Evolutionary conservation across 2,888 invertebrate species (phyloP).

Genomic region (Leucoma salicis): DNA sequence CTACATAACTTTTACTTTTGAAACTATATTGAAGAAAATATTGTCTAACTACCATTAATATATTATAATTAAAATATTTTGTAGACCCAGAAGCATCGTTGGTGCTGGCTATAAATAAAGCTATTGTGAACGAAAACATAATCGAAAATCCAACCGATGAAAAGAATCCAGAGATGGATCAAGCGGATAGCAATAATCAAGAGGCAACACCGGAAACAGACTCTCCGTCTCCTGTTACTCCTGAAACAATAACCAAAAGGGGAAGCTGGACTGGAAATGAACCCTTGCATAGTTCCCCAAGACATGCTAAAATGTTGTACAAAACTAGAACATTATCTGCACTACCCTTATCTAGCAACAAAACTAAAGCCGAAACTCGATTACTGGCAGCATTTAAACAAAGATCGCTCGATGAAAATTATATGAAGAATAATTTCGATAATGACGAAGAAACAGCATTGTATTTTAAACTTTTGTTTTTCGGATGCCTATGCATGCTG

Average conservation of each 20-base stretch:
- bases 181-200: slow-evolving; percentile 50
- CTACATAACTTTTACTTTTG: too few species aligned
- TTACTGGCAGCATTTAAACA: slow-evolving; percentile 68
- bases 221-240: slow-evolving; percentile 54
- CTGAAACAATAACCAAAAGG: slow-evolving; percentile 51
- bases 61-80: background rate
- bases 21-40: too few species aligned
- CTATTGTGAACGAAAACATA: slow-evolving; percentile 47
- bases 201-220: slow-evolving; percentile 65
- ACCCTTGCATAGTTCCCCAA: slow-evolving; percentile 53
- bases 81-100: slow-evolving; percentile 70
- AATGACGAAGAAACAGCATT: slow-evolving; percentile 84
- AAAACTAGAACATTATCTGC: slow-evolving; percentile 74
- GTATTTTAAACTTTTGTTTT: slow-evolving; percentile 90
- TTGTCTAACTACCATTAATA: background rate
- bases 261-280: slow-evolving; percentile 61
- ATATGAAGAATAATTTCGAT: slow-evolving; percentile 65
- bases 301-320: slow-evolving; percentile 67
- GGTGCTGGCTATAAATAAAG: slow-evolving; percentile 53
- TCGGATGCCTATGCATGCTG: slow-evolving; percentile 91
- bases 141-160: slow-evolving; percentile 41
- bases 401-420: slow-evolving; percentile 68
- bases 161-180: slow-evolving; percentile 46
- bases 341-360: slow-evolving; percentile 60
- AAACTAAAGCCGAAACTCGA: slow-evolving; percentile 61